Percentiles rank a stretch among this genome's conserved stretches.
phyloP scores from a whole-genome alignment of 2,113 vertebrate genomes.

The Sinosuthora webbiana region DNA sequence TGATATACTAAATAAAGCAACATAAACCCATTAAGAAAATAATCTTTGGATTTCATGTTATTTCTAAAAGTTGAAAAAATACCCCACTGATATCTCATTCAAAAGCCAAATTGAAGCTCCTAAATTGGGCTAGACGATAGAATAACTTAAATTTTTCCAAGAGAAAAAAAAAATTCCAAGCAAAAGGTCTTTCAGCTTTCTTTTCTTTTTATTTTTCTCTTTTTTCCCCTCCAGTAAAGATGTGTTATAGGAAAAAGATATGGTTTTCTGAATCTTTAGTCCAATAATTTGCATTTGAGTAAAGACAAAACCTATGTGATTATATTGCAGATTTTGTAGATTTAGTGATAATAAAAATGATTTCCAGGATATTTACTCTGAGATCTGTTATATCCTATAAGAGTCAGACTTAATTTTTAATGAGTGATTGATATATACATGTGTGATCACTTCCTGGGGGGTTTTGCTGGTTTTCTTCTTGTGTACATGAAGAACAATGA shows the following conservation, averaged over 20 bases:
- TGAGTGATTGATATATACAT: neutral
- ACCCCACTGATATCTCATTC: rapidly evolving
- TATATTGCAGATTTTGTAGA: neutral
- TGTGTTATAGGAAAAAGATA: neutral
- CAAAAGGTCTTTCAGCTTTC: rapidly evolving
- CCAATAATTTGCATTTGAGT: neutral
- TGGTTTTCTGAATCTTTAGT: neutral
- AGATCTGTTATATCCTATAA: neutral
- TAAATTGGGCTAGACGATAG: neutral
- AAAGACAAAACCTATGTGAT: neutral
- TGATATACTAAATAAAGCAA: neutral
- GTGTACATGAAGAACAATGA: neutral
- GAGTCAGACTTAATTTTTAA: neutral
- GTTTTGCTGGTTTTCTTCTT: neutral
- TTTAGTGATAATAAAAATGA: neutral
- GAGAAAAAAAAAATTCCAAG: neutral
- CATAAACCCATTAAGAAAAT: neutral
- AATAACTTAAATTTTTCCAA: neutral
- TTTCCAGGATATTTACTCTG: neutral
- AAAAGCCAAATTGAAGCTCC: neutral
- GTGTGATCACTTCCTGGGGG: neutral
- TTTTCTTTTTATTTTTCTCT: neutral
- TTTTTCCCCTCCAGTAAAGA: neutral
- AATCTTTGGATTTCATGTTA: neutral
- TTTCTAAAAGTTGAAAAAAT: neutral